These are phyloP conservation scores for Stomatorhinus ivindoensis DNA, from an alignment of 2,113 vertebrate species.

Conservation along the genomic window DNA sequence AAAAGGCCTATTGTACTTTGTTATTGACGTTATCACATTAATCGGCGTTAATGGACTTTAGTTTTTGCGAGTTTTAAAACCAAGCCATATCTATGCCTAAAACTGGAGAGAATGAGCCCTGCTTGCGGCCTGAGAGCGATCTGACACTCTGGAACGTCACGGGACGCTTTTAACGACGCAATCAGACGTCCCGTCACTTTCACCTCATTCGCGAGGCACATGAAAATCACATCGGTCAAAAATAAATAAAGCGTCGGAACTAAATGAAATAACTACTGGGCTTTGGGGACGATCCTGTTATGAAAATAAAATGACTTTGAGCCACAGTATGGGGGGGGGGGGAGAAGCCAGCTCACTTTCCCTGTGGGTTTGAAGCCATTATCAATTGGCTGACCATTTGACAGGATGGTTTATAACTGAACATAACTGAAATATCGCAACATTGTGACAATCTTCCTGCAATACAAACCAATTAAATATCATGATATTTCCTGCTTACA, in stretches of 20 bases:
- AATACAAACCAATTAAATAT: neutral
- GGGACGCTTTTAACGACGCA: neutral
- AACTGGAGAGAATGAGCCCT: neutral
- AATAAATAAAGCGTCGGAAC: neutral
- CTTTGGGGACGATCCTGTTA: slow-evolving; percentile 13
- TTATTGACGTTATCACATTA: neutral
- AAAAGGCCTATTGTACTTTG: neutral
- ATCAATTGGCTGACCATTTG: neutral
- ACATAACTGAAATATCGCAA: neutral
- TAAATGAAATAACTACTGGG: slow-evolving; percentile 17
- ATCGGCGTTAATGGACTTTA: neutral
- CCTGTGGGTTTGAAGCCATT: neutral
- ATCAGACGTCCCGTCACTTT: neutral
- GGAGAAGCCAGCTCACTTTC: neutral
- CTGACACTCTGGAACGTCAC: neutral
- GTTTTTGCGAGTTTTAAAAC: neutral
- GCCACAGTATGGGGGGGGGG: neutral
- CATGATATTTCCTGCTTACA: neutral
- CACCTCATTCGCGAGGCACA: neutral
- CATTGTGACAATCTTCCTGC: neutral
- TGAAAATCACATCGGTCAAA: neutral
- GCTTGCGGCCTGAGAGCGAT: neutral
- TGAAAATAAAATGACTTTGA: slow-evolving; percentile 25
- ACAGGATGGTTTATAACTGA: slow-evolving; percentile 2
- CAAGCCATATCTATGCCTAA: neutral